Conservation (phyloP, 1,140 invertebrate genomes). For the Meteorus sp. region DNA sequence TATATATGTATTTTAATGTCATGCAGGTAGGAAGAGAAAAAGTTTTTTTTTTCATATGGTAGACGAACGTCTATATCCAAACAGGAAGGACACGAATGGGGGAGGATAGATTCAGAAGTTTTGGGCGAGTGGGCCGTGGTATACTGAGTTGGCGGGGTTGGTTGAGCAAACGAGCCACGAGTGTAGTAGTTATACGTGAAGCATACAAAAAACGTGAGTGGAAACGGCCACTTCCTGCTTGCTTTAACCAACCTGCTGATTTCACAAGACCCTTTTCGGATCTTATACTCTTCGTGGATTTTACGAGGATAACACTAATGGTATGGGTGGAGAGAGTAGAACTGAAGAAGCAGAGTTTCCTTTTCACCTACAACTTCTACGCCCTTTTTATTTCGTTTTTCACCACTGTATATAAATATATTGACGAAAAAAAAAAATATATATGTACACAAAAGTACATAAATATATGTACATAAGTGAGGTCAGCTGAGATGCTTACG, state of each 20-base stretch:
- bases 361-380: slow-evolving; percentile 5
- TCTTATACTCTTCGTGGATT: slow-evolving; percentile 29
- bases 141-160: background rate
- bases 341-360: no score
- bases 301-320: slow-evolving; percentile 45
- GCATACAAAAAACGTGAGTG: slow-evolving; percentile 10
- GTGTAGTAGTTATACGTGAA: slow-evolving; percentile 10
- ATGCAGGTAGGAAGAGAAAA: no score
- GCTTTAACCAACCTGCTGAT: slow-evolving; percentile 14
- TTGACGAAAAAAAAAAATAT: background rate
- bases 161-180: slow-evolving; percentile 13
- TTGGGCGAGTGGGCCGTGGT: background rate
- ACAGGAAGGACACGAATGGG: no score
- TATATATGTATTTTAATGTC: no score
- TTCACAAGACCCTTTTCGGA: slow-evolving; percentile 14
- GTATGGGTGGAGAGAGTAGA: slow-evolving; percentile 31
- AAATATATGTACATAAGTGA: background rate
- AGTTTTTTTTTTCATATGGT: no score
- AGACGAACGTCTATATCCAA: no score
- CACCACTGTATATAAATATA: slow-evolving; percentile 15
- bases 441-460: slow-evolving; percentile 1
- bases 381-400: slow-evolving; percentile 13
- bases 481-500: slow-evolving; percentile 26
- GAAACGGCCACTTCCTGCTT: slow-evolving; percentile 15
- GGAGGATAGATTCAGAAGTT: no score